Conservation (phyloP, 2,113 vertebrate genomes). For the Sylvia atricapilla region DNA sequence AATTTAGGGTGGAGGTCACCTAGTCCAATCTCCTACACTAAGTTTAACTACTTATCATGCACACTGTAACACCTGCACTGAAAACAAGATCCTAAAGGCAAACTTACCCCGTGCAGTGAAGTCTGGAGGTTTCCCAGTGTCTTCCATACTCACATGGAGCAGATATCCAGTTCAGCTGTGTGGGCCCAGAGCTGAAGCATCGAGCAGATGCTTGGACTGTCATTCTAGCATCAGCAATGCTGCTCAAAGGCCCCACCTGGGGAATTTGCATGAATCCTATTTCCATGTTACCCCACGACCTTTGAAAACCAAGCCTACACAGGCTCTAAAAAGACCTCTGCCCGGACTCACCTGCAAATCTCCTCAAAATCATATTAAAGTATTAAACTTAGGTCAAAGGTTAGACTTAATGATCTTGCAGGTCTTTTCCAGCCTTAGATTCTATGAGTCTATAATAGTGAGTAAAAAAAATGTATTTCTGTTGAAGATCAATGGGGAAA, state of each 20-base stretch:
- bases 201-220: rapidly evolving
- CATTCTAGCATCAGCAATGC: neutral
- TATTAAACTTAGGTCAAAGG: neutral
- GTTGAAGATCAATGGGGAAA: neutral
- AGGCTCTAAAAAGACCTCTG: neutral
- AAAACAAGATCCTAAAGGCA: neutral
- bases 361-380: neutral
- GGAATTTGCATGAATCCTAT: neutral
- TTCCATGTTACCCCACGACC: neutral
- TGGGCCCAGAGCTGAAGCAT: neutral
- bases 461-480: neutral
- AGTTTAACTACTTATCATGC: neutral
- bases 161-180: neutral
- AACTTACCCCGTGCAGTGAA: neutral
- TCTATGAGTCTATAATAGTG: neutral
- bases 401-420: neutral
- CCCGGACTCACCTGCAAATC: neutral
- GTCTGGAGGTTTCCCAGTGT: neutral
- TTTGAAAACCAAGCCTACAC: neutral
- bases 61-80: neutral
- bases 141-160: neutral
- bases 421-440: neutral
- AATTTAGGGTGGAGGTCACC: neutral
- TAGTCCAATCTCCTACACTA: neutral
- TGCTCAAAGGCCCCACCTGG: neutral